These are phyloP conservation scores for Leiothrix lutea DNA, from an alignment of 2,113 vertebrate species.

Conservation along the genomic window DNA sequence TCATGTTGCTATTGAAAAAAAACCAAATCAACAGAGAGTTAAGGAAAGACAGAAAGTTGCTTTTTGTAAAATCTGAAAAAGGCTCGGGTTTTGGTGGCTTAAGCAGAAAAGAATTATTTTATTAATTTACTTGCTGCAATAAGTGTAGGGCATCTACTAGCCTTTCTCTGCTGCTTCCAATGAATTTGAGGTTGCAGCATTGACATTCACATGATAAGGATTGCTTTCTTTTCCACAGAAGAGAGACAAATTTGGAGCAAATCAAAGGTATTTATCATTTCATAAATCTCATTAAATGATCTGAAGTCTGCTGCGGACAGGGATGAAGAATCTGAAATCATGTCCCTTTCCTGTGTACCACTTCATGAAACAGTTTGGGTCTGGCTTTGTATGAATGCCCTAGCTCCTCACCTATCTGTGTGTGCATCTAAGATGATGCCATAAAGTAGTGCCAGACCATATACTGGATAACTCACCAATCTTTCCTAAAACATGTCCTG, in stretches of 20 bases:
- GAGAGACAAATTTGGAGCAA: background rate
- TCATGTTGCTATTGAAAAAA: background rate
- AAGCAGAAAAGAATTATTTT: background rate
- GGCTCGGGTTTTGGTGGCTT: background rate
- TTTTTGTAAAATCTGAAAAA: background rate
- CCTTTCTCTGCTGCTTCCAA: background rate
- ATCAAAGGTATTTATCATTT: background rate
- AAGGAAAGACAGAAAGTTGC: background rate
- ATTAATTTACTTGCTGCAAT: background rate
- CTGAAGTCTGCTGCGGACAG: fast-evolving
- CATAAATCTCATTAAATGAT: background rate
- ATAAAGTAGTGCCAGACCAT: background rate
- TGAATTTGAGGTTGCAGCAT: background rate
- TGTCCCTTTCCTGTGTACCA: background rate
- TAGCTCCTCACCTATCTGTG: background rate
- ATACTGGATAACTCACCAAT: background rate
- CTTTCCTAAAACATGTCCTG: background rate
- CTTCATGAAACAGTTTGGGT: background rate
- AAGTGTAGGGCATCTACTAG: background rate
- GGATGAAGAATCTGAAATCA: background rate
- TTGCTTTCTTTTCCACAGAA: background rate
- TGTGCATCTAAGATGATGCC: background rate
- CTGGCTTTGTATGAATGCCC: background rate
- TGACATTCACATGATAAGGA: background rate
- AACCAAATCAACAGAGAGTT: background rate